Evolutionary conservation across 2,797 vertebrate species (phyloP).

Genomic region (Tragelaphus eurycerus): DNA sequence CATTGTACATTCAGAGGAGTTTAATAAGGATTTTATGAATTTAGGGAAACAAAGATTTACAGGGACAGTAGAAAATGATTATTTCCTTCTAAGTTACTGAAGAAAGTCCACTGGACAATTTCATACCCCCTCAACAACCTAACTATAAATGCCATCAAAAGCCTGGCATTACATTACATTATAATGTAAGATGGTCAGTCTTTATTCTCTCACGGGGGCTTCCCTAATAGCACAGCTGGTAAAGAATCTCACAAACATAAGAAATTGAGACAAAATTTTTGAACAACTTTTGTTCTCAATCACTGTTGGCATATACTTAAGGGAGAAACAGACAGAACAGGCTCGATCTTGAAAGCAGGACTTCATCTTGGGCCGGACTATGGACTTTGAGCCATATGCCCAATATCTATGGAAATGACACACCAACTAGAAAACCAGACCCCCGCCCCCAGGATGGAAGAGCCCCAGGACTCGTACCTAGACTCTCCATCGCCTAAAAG

Average conservation of each 20-base stretch:
- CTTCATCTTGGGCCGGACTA: not conserved
- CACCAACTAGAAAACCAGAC: not conserved
- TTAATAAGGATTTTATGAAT: not conserved
- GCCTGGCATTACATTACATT: too few relatives aligned
- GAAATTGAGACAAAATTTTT: not conserved
- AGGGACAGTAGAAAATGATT: not conserved
- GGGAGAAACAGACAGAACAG: not conserved
- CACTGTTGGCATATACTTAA: not conserved
- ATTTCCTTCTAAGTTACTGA: not conserved
- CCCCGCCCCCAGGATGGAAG: fast-evolving
- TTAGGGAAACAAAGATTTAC: not conserved
- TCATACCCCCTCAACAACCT: not conserved
- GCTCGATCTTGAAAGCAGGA: not conserved
- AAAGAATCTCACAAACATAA: not conserved
- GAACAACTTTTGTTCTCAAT: not conserved
- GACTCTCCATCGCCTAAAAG: not conserved
- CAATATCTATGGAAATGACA: not conserved
- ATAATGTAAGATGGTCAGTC: fast-evolving
- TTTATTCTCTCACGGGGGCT: not conserved
- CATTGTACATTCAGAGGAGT: not conserved
- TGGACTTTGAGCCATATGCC: not conserved
- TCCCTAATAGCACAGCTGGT: not conserved
- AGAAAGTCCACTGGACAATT: not conserved
- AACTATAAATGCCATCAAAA: not conserved
- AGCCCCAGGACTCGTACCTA: not conserved